Percentiles rank a stretch among this genome's conserved stretches.
These are phyloP conservation scores for Trachelus stipa DNA, from an alignment of 2,888 invertebrate species.

Conservation along the genomic window DNA sequence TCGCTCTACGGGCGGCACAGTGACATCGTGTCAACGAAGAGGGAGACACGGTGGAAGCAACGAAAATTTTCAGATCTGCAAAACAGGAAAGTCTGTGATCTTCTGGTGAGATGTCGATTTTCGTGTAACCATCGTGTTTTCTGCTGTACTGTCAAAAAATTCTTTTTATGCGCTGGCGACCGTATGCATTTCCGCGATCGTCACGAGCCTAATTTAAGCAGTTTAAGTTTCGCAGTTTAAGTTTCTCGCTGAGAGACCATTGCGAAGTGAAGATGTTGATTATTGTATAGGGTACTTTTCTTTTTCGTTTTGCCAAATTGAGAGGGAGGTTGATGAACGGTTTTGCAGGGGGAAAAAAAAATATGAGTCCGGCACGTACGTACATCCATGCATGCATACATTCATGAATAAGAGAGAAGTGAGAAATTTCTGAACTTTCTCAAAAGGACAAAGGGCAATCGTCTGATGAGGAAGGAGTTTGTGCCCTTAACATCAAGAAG, in stretches of 20 bases:
- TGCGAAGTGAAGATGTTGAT: neutral
- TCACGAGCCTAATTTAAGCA: neutral
- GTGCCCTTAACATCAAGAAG: neutral
- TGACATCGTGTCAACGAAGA: neutral
- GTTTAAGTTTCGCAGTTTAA: neutral
- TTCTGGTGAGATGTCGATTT: neutral
- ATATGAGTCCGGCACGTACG: neutral
- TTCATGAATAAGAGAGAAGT: neutral
- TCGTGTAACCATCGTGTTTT: neutral
- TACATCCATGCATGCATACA: neutral
- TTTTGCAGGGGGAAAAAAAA: neutral
- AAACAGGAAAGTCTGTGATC: neutral
- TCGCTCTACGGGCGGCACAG: neutral
- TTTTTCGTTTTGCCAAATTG: neutral
- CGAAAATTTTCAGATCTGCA: neutral
- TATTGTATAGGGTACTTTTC: neutral
- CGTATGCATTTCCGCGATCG: neutral
- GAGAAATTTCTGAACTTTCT: neutral
- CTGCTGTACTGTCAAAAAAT: neutral
- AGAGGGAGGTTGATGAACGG: neutral
- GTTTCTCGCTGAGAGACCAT: neutral
- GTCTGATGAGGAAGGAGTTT: neutral
- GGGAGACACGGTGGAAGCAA: neutral
- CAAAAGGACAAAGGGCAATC: neutral
- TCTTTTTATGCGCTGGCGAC: neutral